Percentiles rank a stretch among this genome's conserved stretches.
Conservation (phyloP, 2,797 vertebrate genomes). For the Silurus aristotelis region DNA sequence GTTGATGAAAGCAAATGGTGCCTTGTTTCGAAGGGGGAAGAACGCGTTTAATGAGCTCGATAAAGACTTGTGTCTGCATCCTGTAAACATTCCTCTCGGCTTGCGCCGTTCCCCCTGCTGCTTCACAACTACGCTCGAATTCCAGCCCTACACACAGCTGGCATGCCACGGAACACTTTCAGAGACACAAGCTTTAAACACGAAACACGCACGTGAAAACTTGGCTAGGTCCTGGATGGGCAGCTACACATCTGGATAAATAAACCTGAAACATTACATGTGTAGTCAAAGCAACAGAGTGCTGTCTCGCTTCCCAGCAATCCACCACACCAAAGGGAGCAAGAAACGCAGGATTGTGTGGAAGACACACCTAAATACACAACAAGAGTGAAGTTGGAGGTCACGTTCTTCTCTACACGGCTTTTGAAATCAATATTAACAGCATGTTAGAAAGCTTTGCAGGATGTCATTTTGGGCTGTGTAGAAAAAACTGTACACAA, state of each 20-base stretch:
- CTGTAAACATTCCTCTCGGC: constrained; percentile 62
- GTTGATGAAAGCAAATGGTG: constrained; percentile 41
- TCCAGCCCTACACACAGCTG: constrained; percentile 66
- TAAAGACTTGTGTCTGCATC: constrained; percentile 55
- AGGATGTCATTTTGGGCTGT: neutral
- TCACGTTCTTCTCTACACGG: neutral
- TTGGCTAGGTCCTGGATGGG: neutral
- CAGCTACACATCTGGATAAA: constrained; percentile 53
- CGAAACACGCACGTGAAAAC: constrained; percentile 3
- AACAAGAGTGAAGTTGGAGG: neutral
- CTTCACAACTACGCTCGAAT: constrained; percentile 70
- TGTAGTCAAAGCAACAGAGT: constrained; percentile 40
- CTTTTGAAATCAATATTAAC: neutral
- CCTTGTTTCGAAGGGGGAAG: constrained; percentile 41
- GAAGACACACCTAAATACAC: constrained; percentile 27
- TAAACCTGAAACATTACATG: constrained; percentile 46
- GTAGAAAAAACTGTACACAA: neutral
- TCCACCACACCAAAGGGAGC: neutral
- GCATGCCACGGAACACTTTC: constrained; percentile 59
- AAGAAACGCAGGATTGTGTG: neutral
- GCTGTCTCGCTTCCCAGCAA: constrained; percentile 36
- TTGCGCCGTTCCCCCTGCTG: constrained; percentile 65
- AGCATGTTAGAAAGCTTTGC: neutral
- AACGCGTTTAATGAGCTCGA: constrained; percentile 49
- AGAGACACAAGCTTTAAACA: constrained; percentile 34